Evolutionary conservation across 2,113 vertebrate species (phyloP), one percentile per base, ranked within the genome.

Genomic region (Thamnaconus septentrionalis): DNA sequence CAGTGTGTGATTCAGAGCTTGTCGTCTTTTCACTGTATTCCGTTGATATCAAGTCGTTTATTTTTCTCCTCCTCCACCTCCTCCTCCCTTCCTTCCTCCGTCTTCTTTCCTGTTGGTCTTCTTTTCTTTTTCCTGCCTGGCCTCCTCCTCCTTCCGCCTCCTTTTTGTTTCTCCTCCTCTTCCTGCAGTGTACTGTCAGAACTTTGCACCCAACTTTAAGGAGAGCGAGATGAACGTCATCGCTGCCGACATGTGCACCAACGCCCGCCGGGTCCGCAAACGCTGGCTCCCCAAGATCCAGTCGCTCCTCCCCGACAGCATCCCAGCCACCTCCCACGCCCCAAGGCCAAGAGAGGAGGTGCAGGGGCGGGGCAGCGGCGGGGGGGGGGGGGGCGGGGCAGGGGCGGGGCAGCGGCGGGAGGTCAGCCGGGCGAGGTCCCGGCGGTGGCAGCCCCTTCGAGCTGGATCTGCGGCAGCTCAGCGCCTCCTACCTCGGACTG

Each of bases 221-320:
- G 86, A 88, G 75, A 88, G 86, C 10, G 86, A 88, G 78, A 88
- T 88, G 86, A 87, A 88, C 6, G 86, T 84, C 10, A 88, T 88
- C 0, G 86, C 86, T 0, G 86, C 86, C 0, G 86, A 88, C 67
- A 88, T 88, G 86, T 88, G 86, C 73, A 88, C 86, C 64, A 88
- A 88, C 40, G 86, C 86, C 31, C 75, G 86, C 7, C 44, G 86
- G 31, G 86, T 88, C 7, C 81, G 86, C 8, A 88, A 88, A 66
- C 83, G 86, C 3, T 88, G 86, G 86, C 81, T 88, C 63, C 86
- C 86, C 5, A 88, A 88, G 73, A 85, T 88, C 64, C 83, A 88
- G 61, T 84, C 80, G 0, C 84, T 83, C 9, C 84, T 86, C 40
- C 84, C 80, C 0, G 85, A 85, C 5, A 60, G 79, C 49, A 63